Conservation (phyloP, 2,797 vertebrate species). For the Sebastes diploproa region DNA sequence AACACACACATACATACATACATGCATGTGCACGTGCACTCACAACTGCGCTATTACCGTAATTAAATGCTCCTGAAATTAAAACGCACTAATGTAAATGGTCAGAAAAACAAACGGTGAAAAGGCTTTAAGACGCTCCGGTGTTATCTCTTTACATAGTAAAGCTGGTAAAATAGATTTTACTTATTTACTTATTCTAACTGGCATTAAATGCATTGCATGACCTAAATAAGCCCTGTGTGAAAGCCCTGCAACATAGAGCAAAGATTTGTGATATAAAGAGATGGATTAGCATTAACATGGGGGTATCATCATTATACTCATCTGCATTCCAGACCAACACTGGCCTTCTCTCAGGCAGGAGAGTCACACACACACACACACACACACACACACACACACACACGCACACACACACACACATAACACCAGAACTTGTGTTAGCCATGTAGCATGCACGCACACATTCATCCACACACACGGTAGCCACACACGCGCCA, state of each 20-base stretch:
- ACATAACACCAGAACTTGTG: constrained; percentile 2
- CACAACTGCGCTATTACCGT: constrained; percentile 47
- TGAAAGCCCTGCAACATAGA: constrained; percentile 8
- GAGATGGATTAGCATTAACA: constrained; percentile 47
- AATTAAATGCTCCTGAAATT: constrained; percentile 63
- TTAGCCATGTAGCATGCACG: not conserved
- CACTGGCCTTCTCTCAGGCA: constrained; percentile 23
- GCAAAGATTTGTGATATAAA: constrained; percentile 33
- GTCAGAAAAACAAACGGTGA: constrained; percentile 28
- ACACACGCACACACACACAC: constrained; percentile 13
- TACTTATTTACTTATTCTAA: constrained; percentile 12
- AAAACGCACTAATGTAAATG: constrained; percentile 41
- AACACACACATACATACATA: constrained; percentile 25
- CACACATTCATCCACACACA: constrained; percentile 5
- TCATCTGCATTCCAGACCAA: constrained; percentile 42
- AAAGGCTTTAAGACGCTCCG: constrained; percentile 30
- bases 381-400: not conserved
- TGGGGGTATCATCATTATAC: constrained; percentile 17
- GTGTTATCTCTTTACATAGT: constrained; percentile 21
- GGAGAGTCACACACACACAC: constrained; percentile 4
- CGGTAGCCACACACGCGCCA: constrained; percentile 6
- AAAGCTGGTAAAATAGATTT: not conserved
- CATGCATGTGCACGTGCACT: constrained; percentile 26
- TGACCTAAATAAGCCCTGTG: constrained; percentile 21
- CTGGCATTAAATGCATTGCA: constrained; percentile 12